Base-by-base conservation (phyloP, 1,140 invertebrate species). In the Drosophila sp. region DNA sequence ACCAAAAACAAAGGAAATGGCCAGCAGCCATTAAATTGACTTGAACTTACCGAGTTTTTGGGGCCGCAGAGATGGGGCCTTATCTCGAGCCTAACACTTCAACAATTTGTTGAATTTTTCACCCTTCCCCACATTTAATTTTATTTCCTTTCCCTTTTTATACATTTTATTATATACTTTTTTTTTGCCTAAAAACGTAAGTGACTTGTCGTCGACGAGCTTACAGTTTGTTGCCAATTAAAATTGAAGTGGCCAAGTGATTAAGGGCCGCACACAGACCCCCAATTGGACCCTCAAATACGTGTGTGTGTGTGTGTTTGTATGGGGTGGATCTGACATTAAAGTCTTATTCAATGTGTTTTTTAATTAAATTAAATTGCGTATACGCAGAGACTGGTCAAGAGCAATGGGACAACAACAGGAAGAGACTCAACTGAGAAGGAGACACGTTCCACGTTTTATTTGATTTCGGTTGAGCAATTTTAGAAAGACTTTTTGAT, bases 301-400 rank as follows among this genome's bases (percentile, higher is more conserved):
- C n/a, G 17, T 17, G n/a, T 44, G 4, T 35, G 17, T 23, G 2
- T 10, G 41, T 44, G 2, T 17, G 17, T 44, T 4, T 44, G 5
- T 17, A 44, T 50, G 41, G 23, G 23, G 17, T 66, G 63, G 27
- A n/a, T 66, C 60, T 60, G 72, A 63, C 57, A 60, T 60, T 64
- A 44, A 60, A 60, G 72, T 68, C 66, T 35, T 56, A 35, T 60
- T 60, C 55, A 70, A 62, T 76, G 74, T 70, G 70, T 65, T 83
- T 83, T 89, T 89, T 89, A 89, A 89, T 89, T 89, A 89, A 89
- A 89, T 89, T 90, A 89, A 84, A 89, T 89, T 89, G 84, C 84
- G 84, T 89, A 87, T 87, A 89, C 84, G 83, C 68, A 72, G 71
- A 69, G 67, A 68, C 79, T 81, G 82, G 79, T 74, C 82, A 69